Evolutionary conservation across 1,140 invertebrate species (phyloP), one percentile per base, ranked within the genome.

Genomic region (Bombus balteatus): DNA sequence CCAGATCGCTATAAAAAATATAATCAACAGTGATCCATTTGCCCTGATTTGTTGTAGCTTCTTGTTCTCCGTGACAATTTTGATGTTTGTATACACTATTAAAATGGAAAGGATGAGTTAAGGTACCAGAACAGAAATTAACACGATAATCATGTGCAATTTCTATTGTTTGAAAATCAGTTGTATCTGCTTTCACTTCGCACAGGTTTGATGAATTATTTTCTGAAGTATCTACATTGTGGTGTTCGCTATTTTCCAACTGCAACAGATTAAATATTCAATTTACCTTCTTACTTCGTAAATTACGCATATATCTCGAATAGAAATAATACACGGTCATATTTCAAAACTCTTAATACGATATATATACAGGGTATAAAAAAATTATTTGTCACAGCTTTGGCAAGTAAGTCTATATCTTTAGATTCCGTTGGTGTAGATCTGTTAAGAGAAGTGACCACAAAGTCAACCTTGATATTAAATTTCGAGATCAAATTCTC

Each of bases 11-110:
- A 88, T 97, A 97, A 92, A 98, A 97, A 85, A 98, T 97, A 91
- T 98, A 98, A 95, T 98, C 98, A 0, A 98, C 98, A 1, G 97
- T 97, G 15, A 97, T 94, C 98, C 98, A 98, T n/a, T 94, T 86
- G 68, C 97, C 94, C 90, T 98, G 98, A 94, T 96, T 96, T 0
- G 98, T 98, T 3, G 97, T 97, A 0, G 96, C 97, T 89, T 97
- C 96, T 12, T 81, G 85, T 47, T 93, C 87, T 2, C 94, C 94
- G 25, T 94, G 87, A 9, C 85, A 47, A 66, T 96, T 95, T 10
- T 81, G 85, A 87, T 96, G 95, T 9, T 93, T 87, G 88, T 97
- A 97, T 18, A 96, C 96, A 0, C 96, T 97, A 32, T 92, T 90
- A 4, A 97, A 94, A 71, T 94, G 91, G 65, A 97, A 95, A 28